Evolutionary conservation across 2,113 vertebrate species (phyloP).

Genomic region (Ornithorhynchus anatinus): DNA sequence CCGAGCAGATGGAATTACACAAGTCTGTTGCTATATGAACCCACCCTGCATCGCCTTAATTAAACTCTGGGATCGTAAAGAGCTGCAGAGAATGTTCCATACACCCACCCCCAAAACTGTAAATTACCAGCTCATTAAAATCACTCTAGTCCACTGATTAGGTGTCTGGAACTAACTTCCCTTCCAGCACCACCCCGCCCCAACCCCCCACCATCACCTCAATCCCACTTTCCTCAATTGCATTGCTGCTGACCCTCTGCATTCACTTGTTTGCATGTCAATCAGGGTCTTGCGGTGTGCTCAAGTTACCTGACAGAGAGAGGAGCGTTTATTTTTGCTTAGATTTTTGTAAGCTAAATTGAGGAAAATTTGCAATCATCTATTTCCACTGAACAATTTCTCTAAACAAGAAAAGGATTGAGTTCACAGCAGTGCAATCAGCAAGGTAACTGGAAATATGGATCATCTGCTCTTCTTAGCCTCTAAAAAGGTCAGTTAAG

Average conservation of each 20-base stretch:
- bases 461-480: not conserved
- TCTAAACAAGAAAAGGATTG: conserved; percentile 20
- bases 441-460: conserved; percentile 1
- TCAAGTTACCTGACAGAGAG: not conserved
- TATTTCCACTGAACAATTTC: conserved; percentile 27
- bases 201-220: too few relatives aligned
- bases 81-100: conserved; percentile 34
- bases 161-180: conserved; percentile 52
- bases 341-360: conserved; percentile 13
- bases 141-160: conserved; percentile 52
- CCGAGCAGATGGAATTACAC: conserved; percentile 58
- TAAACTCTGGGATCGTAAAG: conserved; percentile 55
- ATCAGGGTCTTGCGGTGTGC: not conserved
- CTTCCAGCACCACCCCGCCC: conserved; percentile 15
- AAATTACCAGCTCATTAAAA: conserved; percentile 58
- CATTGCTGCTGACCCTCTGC: not conserved
- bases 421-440: conserved; percentile 18
- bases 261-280: conserved; percentile 13
- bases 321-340: conserved; percentile 40
- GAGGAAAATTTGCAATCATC: conserved; percentile 31
- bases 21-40: not conserved
- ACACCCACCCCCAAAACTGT: conserved; percentile 36
- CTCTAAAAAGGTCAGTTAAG: not conserved
- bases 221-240: conserved; percentile 44
- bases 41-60: conserved; percentile 41